These are phyloP conservation scores for Drosophila kohkoa DNA, from an alignment of 1,140 invertebrate species.

Conservation along the genomic window DNA sequence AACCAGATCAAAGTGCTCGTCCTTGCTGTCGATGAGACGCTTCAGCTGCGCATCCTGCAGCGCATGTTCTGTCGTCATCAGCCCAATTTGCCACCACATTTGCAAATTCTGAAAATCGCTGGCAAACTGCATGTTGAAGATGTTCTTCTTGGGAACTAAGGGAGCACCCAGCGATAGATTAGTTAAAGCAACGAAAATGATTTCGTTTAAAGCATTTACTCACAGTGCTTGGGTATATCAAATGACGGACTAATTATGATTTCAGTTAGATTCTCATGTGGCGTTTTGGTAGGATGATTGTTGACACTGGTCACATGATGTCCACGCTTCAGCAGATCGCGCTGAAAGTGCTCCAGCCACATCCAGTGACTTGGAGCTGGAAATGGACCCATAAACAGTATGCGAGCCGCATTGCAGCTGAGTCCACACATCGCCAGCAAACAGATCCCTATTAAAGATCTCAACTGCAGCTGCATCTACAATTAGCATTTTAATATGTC, in stretches of 20 bases:
- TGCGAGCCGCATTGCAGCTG: constrained; percentile 53
- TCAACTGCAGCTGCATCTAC: constrained; percentile 66
- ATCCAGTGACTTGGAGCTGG: constrained; percentile 86
- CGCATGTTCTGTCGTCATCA: constrained; percentile 85
- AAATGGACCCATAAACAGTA: constrained; percentile 83
- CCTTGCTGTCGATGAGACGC: constrained; percentile 84
- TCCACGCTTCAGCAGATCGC: constrained; percentile 86
- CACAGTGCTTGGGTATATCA: constrained; percentile 85
- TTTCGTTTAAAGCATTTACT: constrained; percentile 28
- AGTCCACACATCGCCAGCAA: constrained; percentile 36
- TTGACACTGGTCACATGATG: constrained; percentile 88
- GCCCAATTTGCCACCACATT: constrained; percentile 84
- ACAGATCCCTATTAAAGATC: constrained; percentile 41
- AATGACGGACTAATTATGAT: constrained; percentile 85
- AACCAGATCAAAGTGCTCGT: constrained; percentile 85
- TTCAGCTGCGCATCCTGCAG: constrained; percentile 85
- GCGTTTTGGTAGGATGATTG: constrained; percentile 84
- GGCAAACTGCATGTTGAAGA: constrained; percentile 76
- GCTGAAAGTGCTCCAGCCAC: constrained; percentile 86
- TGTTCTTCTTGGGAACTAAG: constrained; percentile 77
- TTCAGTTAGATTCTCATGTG: constrained; percentile 85
- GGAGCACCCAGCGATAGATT: background rate
- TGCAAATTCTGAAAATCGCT: constrained; percentile 78
- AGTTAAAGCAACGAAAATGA: background rate
- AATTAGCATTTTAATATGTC: constrained; percentile 56